Evolutionary conservation across 2,888 invertebrate genomes (phyloP).

Genomic region (Autographa pulchrina): DNA sequence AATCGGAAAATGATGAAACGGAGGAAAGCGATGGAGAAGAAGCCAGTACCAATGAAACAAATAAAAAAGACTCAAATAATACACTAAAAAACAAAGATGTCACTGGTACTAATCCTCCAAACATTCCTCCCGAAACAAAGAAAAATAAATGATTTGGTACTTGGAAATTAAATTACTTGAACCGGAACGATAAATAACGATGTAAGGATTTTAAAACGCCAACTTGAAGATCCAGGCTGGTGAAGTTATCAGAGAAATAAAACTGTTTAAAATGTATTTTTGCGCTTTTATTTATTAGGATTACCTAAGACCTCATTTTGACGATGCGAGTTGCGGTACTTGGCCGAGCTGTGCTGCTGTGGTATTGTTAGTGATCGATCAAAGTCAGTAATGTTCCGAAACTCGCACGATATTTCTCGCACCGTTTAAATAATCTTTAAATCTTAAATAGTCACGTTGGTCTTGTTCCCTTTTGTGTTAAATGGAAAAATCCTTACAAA

Average conservation of each 20-base stretch:
- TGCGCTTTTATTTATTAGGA: too few relatives aligned
- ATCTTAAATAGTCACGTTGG: background rate
- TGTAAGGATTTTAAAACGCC: background rate
- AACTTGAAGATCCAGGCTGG: background rate
- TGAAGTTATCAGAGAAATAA: background rate
- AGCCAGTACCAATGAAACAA: background rate
- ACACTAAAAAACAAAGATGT: background rate
- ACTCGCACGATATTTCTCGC: too few relatives aligned
- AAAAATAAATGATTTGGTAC: background rate
- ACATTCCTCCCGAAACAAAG: background rate
- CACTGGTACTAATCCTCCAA: background rate
- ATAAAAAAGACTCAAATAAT: background rate
- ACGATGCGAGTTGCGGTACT: too few relatives aligned
- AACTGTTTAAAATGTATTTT: background rate
- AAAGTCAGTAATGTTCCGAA: too few relatives aligned
- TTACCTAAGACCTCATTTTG: too few relatives aligned
- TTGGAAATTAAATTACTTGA: background rate
- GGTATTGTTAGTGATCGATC: too few relatives aligned
- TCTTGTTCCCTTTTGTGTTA: background rate
- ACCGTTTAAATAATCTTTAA: background rate
- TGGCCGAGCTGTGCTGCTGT: too few relatives aligned
- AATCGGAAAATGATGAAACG: slow-evolving; percentile 1
- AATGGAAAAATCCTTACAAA: background rate
- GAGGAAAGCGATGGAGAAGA: slow-evolving; percentile 15
- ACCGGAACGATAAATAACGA: background rate